These are phyloP conservation scores for Pseudonaja textilis DNA, from an alignment of 2,113 vertebrate species.

Conservation along the genomic window DNA sequence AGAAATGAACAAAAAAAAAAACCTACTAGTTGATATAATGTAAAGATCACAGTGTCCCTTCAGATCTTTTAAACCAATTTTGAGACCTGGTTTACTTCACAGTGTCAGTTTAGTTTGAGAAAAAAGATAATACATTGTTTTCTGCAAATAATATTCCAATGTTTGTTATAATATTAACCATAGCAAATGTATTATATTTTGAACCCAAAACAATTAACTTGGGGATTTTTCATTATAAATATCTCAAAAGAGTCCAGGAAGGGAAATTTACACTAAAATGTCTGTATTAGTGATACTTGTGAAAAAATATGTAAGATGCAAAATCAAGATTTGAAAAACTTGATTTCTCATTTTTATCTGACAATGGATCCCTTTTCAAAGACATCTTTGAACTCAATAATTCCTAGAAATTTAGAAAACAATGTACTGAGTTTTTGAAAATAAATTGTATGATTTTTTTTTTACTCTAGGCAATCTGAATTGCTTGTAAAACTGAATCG, in stretches of 20 bases:
- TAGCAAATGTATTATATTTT: not conserved
- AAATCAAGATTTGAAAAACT: not conserved
- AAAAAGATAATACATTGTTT: not conserved
- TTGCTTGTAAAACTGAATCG: constrained; percentile 90
- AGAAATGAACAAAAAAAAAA: not conserved
- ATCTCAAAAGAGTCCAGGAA: not conserved
- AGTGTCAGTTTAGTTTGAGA: not conserved
- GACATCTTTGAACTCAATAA: not conserved
- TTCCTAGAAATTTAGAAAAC: not conserved
- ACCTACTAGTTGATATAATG: not conserved
- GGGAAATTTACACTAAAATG: not conserved
- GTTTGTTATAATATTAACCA: not conserved
- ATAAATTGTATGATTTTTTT: not conserved
- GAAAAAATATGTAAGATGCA: not conserved
- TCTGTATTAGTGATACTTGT: not conserved
- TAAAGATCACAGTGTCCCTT: not conserved
- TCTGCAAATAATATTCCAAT: not conserved
- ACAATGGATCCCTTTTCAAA: not conserved
- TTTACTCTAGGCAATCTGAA: constrained; percentile 83
- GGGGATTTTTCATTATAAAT: not conserved
- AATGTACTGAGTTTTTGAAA: not conserved
- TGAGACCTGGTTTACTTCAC: not conserved
- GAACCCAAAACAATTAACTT: not conserved
- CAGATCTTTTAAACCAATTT: not conserved
- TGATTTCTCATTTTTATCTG: not conserved